Conservation (phyloP, 30 jellyfish, hydroid and myxozoan species). For the Chrysaora quinquecirrha region DNA sequence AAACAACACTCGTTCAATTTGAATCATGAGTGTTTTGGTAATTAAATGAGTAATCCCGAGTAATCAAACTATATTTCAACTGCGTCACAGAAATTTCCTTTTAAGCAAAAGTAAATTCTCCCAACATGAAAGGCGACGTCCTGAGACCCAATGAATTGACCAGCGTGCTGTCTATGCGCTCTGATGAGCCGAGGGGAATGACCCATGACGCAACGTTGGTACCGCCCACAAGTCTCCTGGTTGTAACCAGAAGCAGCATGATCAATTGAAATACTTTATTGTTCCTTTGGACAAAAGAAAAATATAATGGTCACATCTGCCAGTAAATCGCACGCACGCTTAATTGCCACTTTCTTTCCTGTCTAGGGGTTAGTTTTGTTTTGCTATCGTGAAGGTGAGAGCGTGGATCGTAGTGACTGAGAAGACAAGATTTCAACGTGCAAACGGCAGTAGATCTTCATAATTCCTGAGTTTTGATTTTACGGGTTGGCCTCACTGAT, state of each 20-base stretch:
- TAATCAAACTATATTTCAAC: slow-evolving; percentile 19
- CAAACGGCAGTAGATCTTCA: neutral
- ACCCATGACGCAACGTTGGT: slow-evolving; percentile 47
- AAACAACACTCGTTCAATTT: too few relatives aligned
- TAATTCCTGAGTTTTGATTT: neutral
- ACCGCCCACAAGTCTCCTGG: slow-evolving; percentile 57
- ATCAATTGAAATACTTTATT: slow-evolving; percentile 16
- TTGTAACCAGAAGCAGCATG: slow-evolving; percentile 17
- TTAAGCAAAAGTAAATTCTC: slow-evolving; percentile 7
- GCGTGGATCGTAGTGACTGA: neutral
- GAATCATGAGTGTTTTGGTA: too few relatives aligned
- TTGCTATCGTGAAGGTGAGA: neutral
- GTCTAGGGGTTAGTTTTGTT: slow-evolving; percentile 16
- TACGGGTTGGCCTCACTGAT: neutral
- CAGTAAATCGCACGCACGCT: slow-evolving; percentile 77
- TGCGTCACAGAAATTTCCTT: slow-evolving; percentile 21
- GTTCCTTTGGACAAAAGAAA: slow-evolving; percentile 67
- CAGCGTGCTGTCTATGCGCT: neutral
- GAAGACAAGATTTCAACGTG: neutral
- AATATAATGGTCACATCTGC: slow-evolving; percentile 76
- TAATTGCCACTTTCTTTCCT: slow-evolving; percentile 48
- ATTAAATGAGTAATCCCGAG: too few relatives aligned
- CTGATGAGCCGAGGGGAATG: slow-evolving; percentile 40
- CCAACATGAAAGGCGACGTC: neutral
- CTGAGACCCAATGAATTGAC: slow-evolving; percentile 2